Conservation (phyloP, 1,140 invertebrate genomes). For the Acyrthosiphon pisum region DNA sequence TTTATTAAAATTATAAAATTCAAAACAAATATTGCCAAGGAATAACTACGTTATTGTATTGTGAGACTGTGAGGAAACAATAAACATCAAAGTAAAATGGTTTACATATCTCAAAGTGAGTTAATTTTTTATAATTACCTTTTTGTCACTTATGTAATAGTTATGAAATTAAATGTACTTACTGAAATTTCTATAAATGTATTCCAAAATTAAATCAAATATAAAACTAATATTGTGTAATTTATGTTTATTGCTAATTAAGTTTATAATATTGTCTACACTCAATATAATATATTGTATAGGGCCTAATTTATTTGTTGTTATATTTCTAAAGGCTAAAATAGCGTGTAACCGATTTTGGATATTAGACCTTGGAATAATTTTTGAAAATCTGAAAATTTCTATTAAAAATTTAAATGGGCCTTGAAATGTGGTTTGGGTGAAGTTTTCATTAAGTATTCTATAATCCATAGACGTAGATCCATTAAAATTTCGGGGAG, state of each 20-base stretch:
- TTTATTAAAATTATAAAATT: background rate
- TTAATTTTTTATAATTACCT: background rate
- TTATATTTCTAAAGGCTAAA: background rate
- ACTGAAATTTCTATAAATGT: background rate
- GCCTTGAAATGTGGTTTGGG: background rate
- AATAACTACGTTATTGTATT: background rate
- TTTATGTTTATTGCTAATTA: background rate
- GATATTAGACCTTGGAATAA: background rate
- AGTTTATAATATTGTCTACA: background rate
- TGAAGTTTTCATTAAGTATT: background rate
- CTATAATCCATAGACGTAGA: too few species aligned
- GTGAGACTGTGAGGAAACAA: background rate
- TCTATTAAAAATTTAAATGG: background rate
- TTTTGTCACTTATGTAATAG: background rate
- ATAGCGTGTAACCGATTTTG: background rate
- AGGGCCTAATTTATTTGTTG: background rate
- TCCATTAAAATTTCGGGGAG: too few species aligned
- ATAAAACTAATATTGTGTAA: background rate
- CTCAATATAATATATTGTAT: background rate
- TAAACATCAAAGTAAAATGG: conserved; percentile 14
- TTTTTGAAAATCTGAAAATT: background rate
- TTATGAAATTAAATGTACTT: background rate
- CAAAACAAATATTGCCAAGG: background rate
- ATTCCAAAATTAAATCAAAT: background rate
- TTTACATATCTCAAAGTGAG: conserved; percentile 34